phyloP scores from a whole-genome alignment of 2,113 vertebrate genomes.

The Passer montanus region DNA sequence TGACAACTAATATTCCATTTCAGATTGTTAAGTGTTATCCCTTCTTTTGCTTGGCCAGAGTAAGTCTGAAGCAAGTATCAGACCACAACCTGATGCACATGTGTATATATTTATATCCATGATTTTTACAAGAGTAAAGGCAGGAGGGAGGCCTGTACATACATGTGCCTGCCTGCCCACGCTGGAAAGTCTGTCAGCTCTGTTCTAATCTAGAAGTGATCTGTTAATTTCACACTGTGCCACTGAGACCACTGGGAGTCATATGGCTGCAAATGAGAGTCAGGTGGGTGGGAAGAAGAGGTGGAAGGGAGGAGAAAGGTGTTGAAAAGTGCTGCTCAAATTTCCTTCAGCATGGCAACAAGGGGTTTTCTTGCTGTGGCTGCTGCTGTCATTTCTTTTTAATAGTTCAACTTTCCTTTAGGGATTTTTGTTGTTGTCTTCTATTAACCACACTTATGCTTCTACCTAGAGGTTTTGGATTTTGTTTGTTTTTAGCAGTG shows the following conservation, averaged over 20 bases:
- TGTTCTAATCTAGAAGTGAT: not conserved
- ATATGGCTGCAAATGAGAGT: not conserved
- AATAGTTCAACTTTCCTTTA: not conserved
- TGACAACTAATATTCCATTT: not conserved
- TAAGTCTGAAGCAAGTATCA: not conserved
- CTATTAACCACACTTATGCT: not conserved
- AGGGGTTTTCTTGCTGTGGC: not conserved
- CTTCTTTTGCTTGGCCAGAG: not conserved
- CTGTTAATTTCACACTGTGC: not conserved
- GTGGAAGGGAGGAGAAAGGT: not conserved
- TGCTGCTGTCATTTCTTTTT: not conserved
- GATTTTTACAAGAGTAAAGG: not conserved
- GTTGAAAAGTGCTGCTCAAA: not conserved
- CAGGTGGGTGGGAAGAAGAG: not conserved
- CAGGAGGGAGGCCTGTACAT: not conserved
- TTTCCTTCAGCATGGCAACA: not conserved
- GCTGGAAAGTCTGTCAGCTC: not conserved
- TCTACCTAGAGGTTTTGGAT: not conserved
- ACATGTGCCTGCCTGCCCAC: not conserved
- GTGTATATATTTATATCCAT: not conserved
- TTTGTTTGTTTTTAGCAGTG: not conserved
- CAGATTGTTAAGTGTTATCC: not conserved
- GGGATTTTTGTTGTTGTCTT: not conserved
- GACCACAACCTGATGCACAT: not conserved
- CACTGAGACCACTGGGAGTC: not conserved